These are phyloP conservation scores for Struthio camelus DNA, from an alignment of 2,113 vertebrate species.

Conservation along the genomic window DNA sequence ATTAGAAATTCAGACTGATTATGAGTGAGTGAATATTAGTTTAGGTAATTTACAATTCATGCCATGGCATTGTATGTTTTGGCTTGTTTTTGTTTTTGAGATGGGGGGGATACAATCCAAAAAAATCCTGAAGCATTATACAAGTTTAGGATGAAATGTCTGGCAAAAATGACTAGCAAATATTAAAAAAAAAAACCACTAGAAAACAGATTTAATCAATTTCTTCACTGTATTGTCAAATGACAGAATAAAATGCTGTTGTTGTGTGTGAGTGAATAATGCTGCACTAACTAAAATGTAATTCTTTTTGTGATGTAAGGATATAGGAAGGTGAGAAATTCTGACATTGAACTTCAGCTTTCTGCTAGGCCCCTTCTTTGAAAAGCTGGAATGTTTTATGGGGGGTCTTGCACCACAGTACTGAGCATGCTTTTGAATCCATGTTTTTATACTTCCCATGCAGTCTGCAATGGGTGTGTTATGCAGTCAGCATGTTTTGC, in stretches of 20 bases:
- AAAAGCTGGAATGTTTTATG: accelerated
- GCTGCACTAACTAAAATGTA: not conserved
- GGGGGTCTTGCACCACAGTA: not conserved
- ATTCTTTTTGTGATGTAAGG: not conserved
- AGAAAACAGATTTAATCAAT: not conserved
- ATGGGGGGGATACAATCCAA: not conserved
- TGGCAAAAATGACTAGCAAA: not conserved
- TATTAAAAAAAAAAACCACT: not conserved
- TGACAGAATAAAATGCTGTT: not conserved
- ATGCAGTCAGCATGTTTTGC: not conserved
- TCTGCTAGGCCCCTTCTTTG: no score
- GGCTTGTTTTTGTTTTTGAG: not conserved
- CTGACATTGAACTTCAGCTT: not conserved
- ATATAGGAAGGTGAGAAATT: not conserved
- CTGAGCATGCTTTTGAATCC: not conserved
- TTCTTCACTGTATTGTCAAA: not conserved
- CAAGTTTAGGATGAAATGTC: not conserved
- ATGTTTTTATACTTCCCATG: not conserved
- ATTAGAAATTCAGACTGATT: not conserved
- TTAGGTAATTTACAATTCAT: not conserved
- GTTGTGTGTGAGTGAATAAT: not conserved
- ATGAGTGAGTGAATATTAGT: not conserved
- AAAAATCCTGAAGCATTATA: not conserved
- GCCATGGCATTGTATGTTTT: not conserved
- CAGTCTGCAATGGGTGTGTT: not conserved